These are phyloP conservation scores for Blastobasis lacticolella DNA, from an alignment of 2,888 invertebrate genomes.

Conservation along the genomic window DNA sequence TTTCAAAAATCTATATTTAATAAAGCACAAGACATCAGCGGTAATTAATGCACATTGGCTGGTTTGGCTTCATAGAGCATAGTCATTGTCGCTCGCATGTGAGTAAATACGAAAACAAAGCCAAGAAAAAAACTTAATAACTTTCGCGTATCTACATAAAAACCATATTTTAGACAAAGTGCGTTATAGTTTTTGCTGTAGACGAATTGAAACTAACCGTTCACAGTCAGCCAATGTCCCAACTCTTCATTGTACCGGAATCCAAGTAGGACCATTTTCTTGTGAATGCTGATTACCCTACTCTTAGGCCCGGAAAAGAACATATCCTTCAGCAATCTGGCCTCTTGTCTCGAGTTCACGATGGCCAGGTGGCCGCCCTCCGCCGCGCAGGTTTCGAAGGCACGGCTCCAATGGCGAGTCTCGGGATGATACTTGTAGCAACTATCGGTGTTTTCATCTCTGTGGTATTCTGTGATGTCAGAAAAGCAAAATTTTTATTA, in stretches of 20 bases:
- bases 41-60: no score
- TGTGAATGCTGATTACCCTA: constrained; percentile 9
- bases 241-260: constrained; percentile 23
- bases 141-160: no score
- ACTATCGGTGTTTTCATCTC: constrained; percentile 3
- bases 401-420: neutral
- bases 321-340: constrained; percentile 1
- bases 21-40: no score
- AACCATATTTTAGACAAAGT: no score
- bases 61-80: no score
- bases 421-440: constrained; percentile 10
- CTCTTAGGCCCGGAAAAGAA: constrained; percentile 6
- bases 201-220: constrained; percentile 17
- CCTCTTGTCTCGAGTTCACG: constrained; percentile 6
- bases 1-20: no score
- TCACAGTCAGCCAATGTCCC: constrained; percentile 23
- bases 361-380: constrained; percentile 9
- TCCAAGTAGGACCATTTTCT: constrained; percentile 19
- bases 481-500: no score
- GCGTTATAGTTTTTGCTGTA: no score
- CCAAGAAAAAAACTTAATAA: no score
- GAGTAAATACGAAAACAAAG: no score
- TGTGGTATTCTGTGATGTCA: constrained; percentile 1
- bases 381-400: constrained; percentile 1
- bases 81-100: no score